phyloP scores from a whole-genome alignment of 2,888 invertebrate genomes.

The Arrhopalites spinosus region DNA sequence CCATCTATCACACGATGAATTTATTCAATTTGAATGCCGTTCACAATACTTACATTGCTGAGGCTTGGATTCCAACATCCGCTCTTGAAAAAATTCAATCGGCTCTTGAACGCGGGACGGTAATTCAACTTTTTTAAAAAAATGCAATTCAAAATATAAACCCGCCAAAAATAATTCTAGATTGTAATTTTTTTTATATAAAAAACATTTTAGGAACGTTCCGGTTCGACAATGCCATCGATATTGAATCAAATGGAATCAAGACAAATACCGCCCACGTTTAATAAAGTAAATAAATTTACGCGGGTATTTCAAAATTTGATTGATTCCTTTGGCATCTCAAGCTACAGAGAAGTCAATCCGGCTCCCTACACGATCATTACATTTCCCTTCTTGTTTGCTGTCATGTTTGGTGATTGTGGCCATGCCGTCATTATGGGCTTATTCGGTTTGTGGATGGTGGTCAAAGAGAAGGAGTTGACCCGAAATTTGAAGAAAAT shows the following conservation, averaged over 20 bases:
- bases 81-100: conserved; percentile 91
- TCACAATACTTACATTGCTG: conserved; percentile 97
- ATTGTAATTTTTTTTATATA: too few species aligned
- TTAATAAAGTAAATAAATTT: conserved; percentile 94
- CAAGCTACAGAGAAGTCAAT: conserved; percentile 94
- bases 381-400: conserved; percentile 96
- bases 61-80: conserved; percentile 92
- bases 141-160: too few species aligned
- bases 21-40: conserved; percentile 99
- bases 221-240: conserved; percentile 92
- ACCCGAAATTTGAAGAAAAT: conserved; percentile 75
- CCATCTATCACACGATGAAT: conserved; percentile 97
- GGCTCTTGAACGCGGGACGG: conserved; percentile 89
- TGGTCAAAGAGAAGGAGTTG: conserved; percentile 87
- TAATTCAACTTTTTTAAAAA: conserved; percentile 65
- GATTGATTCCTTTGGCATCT: conserved; percentile 95
- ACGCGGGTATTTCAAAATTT: conserved; percentile 92
- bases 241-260: conserved; percentile 94
- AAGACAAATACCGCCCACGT: conserved; percentile 88
- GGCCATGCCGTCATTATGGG: conserved; percentile 95
- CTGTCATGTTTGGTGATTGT: conserved; percentile 94
- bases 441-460: conserved; percentile 91
- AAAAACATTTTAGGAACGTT: conserved; percentile 78
- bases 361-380: conserved; percentile 97
- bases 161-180: too few species aligned